Evolutionary conservation across 30 jellyfish, hydroid and myxozoan genomes (phyloP), one percentile per base, ranked within the genome.

Genomic region (Aurelia aurita): DNA sequence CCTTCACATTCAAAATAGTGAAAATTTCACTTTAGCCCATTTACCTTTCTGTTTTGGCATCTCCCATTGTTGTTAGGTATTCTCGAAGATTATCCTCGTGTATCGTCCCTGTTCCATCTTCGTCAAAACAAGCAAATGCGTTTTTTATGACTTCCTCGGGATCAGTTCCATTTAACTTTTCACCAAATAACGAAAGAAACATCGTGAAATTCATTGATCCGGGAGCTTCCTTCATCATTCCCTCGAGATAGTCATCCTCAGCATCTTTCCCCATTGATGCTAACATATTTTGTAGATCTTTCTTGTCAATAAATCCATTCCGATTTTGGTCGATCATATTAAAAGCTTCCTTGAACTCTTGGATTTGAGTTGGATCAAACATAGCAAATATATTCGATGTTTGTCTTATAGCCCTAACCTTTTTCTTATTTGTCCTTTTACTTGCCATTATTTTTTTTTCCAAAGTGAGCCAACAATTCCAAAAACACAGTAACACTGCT

Each of bases 171-270:
- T 86, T 90, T 66, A 96, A 69, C 80, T 86, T 90, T 58, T 96
- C 98, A 9, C 99, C 99, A 64, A 60, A 96, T 23, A 96, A 69
- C 87, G 99, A 90, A 57, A 96, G 83, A 77, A 96, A 96, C 99
- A 91, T 90, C 5, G 99, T 91, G 87, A 96, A 96, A 84, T 96
- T 96, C 31, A 96, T 91, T 4, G 97, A 97, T 13, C 99, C 99
- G 19, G 98, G 99, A 43, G 98, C 98, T 88, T 90, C 99, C 71
- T 96, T 90, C 98, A 96, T 89, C 99, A 96, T 96, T 31, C 81
- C 91, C 23, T 96, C 99, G 25, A 96, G 91, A 63, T 96, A 87
- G 23, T 74, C 91, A 75, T 96, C 99, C 9, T 94, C 35, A 18
- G 98, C 95, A 43, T 96, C 99, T 72, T 82, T 96, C 2, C 99